A percentile compares a stretch with the other conserved stretches of the same genome.
phyloP scores from a whole-genome alignment of 2,888 invertebrate genomes.

The Apamea epomidion region DNA sequence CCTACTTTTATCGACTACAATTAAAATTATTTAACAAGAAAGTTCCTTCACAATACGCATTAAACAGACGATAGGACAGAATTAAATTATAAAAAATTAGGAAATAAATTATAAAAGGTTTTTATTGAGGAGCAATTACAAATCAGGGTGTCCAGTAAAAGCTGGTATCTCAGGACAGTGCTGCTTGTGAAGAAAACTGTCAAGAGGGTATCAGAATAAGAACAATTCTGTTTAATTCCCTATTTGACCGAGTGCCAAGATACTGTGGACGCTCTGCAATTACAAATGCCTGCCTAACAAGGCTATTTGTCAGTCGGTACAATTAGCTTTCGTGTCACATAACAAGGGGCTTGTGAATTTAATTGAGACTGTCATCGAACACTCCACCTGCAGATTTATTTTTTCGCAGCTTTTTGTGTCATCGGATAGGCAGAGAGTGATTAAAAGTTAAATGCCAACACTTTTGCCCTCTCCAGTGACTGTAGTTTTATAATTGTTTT shows the following conservation, averaged over 20 bases:
- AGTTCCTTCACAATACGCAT: not conserved
- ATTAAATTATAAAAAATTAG: slow-evolving; percentile 25
- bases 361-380: slow-evolving; percentile 63
- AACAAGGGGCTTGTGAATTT: slow-evolving; percentile 58
- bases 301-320: slow-evolving; percentile 64
- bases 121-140: slow-evolving; percentile 51
- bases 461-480: slow-evolving; percentile 30
- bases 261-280: slow-evolving; percentile 37
- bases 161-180: not conserved
- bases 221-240: slow-evolving; percentile 12
- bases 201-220: not conserved
- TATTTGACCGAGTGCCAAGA: slow-evolving; percentile 29
- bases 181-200: slow-evolving; percentile 5
- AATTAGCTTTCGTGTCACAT: slow-evolving; percentile 64
- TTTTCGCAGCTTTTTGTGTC: slow-evolving; percentile 47
- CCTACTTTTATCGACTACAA: slow-evolving; percentile 7
- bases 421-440: slow-evolving; percentile 29
- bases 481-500: slow-evolving; percentile 32
- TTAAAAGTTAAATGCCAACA: slow-evolving; percentile 50
- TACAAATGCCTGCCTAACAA: slow-evolving; percentile 62
- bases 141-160: slow-evolving; percentile 28
- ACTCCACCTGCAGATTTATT: slow-evolving; percentile 67
- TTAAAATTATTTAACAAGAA: slow-evolving; percentile 11
- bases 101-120: slow-evolving; percentile 24
- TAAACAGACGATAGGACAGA: not conserved